Percentiles rank a stretch among this genome's conserved stretches.
Evolutionary conservation across 2,888 invertebrate species (phyloP).

Genomic region (Latrodectus elegans): DNA sequence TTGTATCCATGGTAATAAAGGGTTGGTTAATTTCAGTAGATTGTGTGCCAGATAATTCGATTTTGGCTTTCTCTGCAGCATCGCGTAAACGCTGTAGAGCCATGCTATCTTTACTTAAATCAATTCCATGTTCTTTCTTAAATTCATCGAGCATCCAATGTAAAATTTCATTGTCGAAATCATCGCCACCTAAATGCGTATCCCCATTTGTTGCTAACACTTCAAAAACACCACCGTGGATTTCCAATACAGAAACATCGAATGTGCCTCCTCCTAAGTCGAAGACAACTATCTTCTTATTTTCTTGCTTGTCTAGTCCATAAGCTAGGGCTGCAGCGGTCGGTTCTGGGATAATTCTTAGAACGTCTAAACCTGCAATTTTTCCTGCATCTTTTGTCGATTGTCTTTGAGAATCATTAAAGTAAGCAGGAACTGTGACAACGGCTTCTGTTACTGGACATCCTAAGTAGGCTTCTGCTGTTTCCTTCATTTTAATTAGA

Average conservation of each 20-base stretch:
- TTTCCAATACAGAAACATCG: constrained; percentile 97
- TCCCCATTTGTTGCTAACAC: constrained; percentile 99
- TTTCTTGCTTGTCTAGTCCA: constrained; percentile 94
- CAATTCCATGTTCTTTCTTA: constrained; percentile 93
- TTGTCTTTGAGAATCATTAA: constrained; percentile 97
- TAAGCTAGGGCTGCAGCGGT: constrained; percentile 98
- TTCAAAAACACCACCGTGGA: constrained; percentile 96
- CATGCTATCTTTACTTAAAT: constrained; percentile 95
- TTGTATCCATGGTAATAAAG: constrained; percentile 95
- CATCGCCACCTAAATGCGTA: constrained; percentile 77
- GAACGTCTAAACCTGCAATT: constrained; percentile 95
- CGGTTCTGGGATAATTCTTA: constrained; percentile 98
- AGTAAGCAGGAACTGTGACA: constrained; percentile 98
- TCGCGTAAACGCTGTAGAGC: constrained; percentile 98
- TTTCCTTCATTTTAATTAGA: constrained; percentile 97
- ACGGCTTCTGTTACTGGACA: constrained; percentile 84
- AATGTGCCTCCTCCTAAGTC: constrained; percentile 99
- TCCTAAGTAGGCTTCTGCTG: constrained; percentile 79
- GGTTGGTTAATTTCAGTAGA: constrained; percentile 96
- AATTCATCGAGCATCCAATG: constrained; percentile 77
- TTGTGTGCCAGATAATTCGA: constrained; percentile 84
- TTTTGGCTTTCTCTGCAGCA: constrained; percentile 98
- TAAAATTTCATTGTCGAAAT: too few relatives aligned
- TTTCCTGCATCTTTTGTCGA: constrained; percentile 99
- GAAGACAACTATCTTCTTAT: constrained; percentile 93